These are phyloP conservation scores for Pogoniulus pusillus DNA, from an alignment of 2,797 vertebrate genomes.

Conservation along the genomic window DNA sequence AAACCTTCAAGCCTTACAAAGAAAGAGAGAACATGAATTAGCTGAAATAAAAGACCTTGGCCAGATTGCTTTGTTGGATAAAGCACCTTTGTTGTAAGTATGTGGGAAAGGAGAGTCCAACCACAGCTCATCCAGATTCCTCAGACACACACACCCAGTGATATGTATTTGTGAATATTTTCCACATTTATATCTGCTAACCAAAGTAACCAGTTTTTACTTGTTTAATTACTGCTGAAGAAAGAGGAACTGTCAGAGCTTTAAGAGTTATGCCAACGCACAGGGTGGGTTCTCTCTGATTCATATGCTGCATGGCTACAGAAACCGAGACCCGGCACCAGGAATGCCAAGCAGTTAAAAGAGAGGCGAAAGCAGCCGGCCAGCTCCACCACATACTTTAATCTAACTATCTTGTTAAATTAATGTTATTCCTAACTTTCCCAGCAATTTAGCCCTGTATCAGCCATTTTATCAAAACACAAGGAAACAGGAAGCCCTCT, in stretches of 20 bases:
- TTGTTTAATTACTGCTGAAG: slow-evolving; percentile 61
- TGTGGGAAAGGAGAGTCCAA: slow-evolving; percentile 64
- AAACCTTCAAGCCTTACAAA: slow-evolving; percentile 1
- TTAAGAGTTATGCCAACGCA: slow-evolving; percentile 55
- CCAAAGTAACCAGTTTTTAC: slow-evolving; percentile 70
- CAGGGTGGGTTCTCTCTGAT: slow-evolving; percentile 68
- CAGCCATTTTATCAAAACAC: slow-evolving; percentile 27
- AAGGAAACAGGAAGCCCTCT: slow-evolving; percentile 29
- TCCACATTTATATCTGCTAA: slow-evolving; percentile 61
- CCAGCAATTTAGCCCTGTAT: slow-evolving; percentile 29
- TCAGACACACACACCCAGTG: slow-evolving; percentile 63
- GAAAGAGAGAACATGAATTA: slow-evolving; percentile 13
- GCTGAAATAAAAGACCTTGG: slow-evolving; percentile 53
- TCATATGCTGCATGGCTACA: slow-evolving; percentile 71
- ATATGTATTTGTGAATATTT: slow-evolving; percentile 43
- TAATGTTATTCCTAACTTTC: slow-evolving; percentile 36
- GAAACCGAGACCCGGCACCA: slow-evolving; percentile 68
- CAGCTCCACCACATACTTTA: slow-evolving; percentile 32
- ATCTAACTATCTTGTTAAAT: slow-evolving; percentile 13
- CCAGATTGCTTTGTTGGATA: slow-evolving; percentile 56
- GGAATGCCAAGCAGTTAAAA: slow-evolving; percentile 63
- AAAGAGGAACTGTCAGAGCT: slow-evolving; percentile 57
- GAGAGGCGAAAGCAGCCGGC: slow-evolving; percentile 8
- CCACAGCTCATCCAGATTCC: slow-evolving; percentile 68
- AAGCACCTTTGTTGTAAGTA: slow-evolving; percentile 67